Percentiles rank a stretch among this genome's conserved stretches.
Conservation (phyloP, 2,888 invertebrate genomes). For the Limnephilus lunatus region DNA sequence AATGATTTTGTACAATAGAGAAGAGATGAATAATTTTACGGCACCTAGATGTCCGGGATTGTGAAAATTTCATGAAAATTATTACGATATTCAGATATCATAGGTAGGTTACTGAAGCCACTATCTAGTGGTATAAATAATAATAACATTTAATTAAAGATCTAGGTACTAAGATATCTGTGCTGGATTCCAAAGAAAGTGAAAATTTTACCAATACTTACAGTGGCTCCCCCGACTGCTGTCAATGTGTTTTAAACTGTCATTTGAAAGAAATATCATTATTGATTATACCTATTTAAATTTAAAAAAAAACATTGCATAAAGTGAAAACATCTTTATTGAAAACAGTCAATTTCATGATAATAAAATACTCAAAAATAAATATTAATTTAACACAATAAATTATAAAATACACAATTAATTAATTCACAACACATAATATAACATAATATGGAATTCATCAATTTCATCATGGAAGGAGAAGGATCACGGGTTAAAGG, state of each 20-base stretch:
- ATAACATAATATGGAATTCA: not conserved
- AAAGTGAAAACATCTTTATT: conserved; percentile 7
- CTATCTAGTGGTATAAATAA: no score
- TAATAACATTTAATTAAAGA: no score
- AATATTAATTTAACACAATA: conserved; percentile 3
- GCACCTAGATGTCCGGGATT: not conserved
- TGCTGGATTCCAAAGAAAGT: no score
- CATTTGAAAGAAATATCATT: not conserved
- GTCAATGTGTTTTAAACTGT: not conserved
- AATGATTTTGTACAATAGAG: not conserved
- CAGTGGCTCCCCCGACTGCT: not conserved
- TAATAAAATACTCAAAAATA: conserved; percentile 9
- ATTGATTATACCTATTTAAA: no score
- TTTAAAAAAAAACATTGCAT: not conserved
- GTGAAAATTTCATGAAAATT: not conserved
- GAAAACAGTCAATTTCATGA: conserved; percentile 3
- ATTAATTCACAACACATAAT: not conserved
- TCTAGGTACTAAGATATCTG: no score
- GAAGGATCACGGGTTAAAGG: not conserved
- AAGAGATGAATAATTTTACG: not conserved
- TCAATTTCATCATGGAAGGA: not conserved
- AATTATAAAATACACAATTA: not conserved
- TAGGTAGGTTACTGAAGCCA: no score
- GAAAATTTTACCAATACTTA: no score
- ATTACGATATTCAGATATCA: not conserved